These are phyloP conservation scores for Hypomecis atomaria DNA, from an alignment of 2,888 invertebrate species.

Conservation along the genomic window DNA sequence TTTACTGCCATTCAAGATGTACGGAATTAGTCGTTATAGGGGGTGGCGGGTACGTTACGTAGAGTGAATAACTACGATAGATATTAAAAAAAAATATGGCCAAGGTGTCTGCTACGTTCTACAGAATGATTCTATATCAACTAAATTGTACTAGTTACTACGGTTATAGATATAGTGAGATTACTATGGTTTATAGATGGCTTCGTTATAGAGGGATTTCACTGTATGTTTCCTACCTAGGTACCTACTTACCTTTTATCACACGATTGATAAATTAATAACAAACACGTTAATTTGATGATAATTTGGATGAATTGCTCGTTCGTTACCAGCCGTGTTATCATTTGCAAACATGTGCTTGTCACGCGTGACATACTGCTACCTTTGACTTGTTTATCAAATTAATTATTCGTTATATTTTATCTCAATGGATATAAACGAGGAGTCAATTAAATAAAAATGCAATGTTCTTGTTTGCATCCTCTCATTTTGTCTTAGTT, in stretches of 20 bases:
- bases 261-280: not conserved
- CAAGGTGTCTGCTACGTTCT: too few species aligned
- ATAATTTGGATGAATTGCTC: slow-evolving; percentile 5
- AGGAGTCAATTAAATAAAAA: slow-evolving; percentile 1
- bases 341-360: slow-evolving; percentile 40
- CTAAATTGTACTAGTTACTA: too few species aligned
- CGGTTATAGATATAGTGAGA: too few species aligned
- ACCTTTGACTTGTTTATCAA: slow-evolving; percentile 51
- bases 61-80: too few species aligned
- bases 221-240: not conserved
- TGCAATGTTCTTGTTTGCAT: not conserved
- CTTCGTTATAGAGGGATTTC: too few species aligned
- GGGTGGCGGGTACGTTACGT: too few species aligned
- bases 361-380: slow-evolving; percentile 47
- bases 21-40: too few species aligned
- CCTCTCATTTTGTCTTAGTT: too few species aligned
- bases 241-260: slow-evolving; percentile 9
- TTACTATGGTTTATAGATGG: too few species aligned
- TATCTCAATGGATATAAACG: slow-evolving; percentile 5
- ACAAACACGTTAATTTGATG: slow-evolving; percentile 10
- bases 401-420: slow-evolving; percentile 21
- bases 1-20: too few species aligned
- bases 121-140: too few species aligned
- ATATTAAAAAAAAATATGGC: too few species aligned
- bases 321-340: slow-evolving; percentile 25